Percentiles rank a stretch among this genome's conserved stretches.
These are phyloP conservation scores for Dinomys branickii DNA, from an alignment of 2,113 vertebrate genomes.

Conservation along the genomic window DNA sequence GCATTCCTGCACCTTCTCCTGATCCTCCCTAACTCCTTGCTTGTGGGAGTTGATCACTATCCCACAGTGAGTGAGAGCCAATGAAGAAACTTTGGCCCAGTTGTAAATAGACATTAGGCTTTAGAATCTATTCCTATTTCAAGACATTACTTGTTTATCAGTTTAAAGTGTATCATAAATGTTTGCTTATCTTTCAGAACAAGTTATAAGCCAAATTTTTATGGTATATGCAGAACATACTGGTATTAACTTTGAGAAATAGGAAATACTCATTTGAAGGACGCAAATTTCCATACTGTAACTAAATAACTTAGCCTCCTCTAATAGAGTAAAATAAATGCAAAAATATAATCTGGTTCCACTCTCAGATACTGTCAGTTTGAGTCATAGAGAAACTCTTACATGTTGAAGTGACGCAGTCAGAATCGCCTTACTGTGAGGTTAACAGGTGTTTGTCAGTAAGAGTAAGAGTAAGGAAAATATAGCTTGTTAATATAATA, in stretches of 20 bases:
- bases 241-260: not conserved
- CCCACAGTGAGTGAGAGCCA: not conserved
- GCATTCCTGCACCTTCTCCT: not conserved
- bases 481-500: not conserved
- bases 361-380: not conserved
- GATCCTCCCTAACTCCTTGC: not conserved
- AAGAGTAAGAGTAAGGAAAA: not conserved
- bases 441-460: not conserved
- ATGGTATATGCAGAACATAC: not conserved
- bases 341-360: not conserved
- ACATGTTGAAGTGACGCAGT: not conserved
- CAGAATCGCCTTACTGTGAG: not conserved
- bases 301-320: not conserved
- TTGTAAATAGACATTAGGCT: not conserved
- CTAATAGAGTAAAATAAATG: not conserved
- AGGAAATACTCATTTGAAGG: not conserved
- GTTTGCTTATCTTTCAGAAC: not conserved
- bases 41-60: not conserved
- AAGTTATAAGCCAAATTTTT: not conserved
- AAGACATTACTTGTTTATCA: not conserved
- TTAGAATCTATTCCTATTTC: not conserved
- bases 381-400: not conserved
- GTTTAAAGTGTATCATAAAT: not conserved
- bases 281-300: not conserved
- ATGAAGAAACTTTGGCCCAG: not conserved